A percentile compares a stretch with the other conserved stretches of the same genome.
Conservation (phyloP, 2,888 invertebrate species). For the Erpobdella octoculata region DNA sequence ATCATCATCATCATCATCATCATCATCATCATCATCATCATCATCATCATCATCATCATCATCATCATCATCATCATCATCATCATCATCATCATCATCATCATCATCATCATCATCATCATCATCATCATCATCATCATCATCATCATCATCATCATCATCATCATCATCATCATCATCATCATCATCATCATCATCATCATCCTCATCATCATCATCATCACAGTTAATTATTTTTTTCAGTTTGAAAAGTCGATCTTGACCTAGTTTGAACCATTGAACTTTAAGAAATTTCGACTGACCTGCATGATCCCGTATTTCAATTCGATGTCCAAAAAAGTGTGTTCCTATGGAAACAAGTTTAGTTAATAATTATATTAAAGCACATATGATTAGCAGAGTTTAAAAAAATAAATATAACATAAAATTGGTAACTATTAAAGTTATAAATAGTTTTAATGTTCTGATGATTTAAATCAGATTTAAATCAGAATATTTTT, state of each 20-base stretch:
- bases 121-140: conserved; percentile 2
- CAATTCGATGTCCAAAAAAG: conserved; percentile 81
- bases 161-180: conserved; percentile 23
- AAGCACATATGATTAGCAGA: neutral
- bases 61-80: conserved; percentile 27
- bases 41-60: conserved; percentile 26
- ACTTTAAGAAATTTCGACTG: too few species aligned
- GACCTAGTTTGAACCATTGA: too few species aligned
- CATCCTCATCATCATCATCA: conserved; percentile 27
- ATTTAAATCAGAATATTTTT: neutral
- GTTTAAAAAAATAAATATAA: neutral
- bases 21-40: conserved; percentile 22
- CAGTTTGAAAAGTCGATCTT: neutral
- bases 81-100: conserved; percentile 19
- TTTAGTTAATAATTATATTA: neutral
- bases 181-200: conserved; percentile 25
- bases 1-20: conserved; percentile 20
- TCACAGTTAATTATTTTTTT: neutral
- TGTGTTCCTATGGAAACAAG: conserved; percentile 62
- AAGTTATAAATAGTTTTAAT: too few species aligned
- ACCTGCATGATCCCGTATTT: conserved; percentile 89
- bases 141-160: conserved; percentile 18
- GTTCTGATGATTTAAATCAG: neutral
- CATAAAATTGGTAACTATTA: neutral
- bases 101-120: conserved; percentile 22